phyloP scores from a whole-genome alignment of 2,113 vertebrate genomes.

The Oncorhynchus keta region DNA sequence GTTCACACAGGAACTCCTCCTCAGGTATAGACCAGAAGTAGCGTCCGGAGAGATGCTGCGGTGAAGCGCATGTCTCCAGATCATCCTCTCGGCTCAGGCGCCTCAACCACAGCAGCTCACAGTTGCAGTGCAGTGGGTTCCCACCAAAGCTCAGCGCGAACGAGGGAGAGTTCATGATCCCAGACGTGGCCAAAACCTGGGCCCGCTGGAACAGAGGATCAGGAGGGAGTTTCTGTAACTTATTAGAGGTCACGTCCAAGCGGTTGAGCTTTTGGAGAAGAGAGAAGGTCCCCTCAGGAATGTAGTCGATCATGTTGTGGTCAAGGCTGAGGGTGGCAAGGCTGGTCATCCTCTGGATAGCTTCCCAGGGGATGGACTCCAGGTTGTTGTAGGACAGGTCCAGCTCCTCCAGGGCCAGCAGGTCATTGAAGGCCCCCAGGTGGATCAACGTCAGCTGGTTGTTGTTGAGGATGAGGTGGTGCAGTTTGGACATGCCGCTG shows the following conservation, averaged over 20 bases:
- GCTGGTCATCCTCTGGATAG: slow-evolving; percentile 94
- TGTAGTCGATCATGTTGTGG: slow-evolving; percentile 98
- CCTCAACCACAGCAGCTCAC: slow-evolving; percentile 93
- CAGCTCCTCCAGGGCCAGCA: slow-evolving; percentile 94
- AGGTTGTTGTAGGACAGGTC: slow-evolving; percentile 98
- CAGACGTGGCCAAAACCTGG: slow-evolving; percentile 93
- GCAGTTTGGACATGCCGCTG: slow-evolving; percentile 95
- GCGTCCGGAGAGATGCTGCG: slow-evolving; percentile 85
- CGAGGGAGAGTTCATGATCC: slow-evolving; percentile 81
- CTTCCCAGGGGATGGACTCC: slow-evolving; percentile 96
- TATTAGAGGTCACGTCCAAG: slow-evolving; percentile 97
- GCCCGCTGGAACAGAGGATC: slow-evolving; percentile 96
- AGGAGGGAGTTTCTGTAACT: slow-evolving; percentile 94
- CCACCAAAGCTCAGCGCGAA: slow-evolving; percentile 96
- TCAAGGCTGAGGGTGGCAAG: slow-evolving; percentile 96
- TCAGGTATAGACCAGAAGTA: slow-evolving; percentile 98
- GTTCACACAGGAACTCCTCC: slow-evolving; percentile 97
- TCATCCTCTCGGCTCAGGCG: slow-evolving; percentile 92
- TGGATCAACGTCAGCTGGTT: slow-evolving; percentile 96
- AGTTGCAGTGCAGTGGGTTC: slow-evolving; percentile 98
- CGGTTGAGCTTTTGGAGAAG: slow-evolving; percentile 97
- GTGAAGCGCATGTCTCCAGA: slow-evolving; percentile 95
- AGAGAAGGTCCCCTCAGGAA: slow-evolving; percentile 97
- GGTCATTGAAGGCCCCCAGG: slow-evolving; percentile 92
- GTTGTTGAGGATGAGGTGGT: slow-evolving; percentile 98